phyloP scores from a whole-genome alignment of 2,888 invertebrate species.

The Euproctis similis region DNA sequence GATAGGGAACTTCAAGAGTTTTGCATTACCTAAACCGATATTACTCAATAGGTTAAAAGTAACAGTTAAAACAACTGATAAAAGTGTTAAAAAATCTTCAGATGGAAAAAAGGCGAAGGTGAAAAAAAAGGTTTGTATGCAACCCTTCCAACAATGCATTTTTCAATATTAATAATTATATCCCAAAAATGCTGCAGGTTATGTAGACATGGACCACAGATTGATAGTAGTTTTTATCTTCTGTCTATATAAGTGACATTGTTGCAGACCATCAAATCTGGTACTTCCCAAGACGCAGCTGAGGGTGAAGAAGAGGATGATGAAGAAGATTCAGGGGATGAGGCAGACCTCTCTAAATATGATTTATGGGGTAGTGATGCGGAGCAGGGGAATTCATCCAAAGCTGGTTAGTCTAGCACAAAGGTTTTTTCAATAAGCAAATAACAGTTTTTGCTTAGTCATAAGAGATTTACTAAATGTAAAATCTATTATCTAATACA shows the following conservation, averaged over 20 bases:
- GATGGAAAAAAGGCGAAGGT: conserved; percentile 39
- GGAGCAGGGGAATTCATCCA: conserved; percentile 55
- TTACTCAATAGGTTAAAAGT: conserved; percentile 64
- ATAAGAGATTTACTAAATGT: no score
- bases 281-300: conserved; percentile 48
- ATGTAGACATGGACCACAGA: no score
- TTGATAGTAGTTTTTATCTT: no score
- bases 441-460: no score
- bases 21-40: conserved; percentile 68
- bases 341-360: conserved; percentile 85
- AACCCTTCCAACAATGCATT: no score
- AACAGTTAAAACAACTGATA: conserved; percentile 51
- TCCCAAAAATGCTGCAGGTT: background rate
- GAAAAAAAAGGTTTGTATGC: conserved; percentile 62
- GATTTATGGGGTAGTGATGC: conserved; percentile 84
- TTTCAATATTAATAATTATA: background rate
- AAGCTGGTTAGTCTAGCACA: conserved; percentile 32
- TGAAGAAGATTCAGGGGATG: conserved; percentile 77
- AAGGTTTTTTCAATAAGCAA: no score
- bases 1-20: conserved; percentile 70
- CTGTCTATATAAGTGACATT: conserved; percentile 16
- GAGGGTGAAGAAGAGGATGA: conserved; percentile 76
- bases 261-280: conserved; percentile 61
- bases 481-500: no score
- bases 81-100: conserved; percentile 34